Evolutionary conservation across 1,140 invertebrate species (phyloP), one percentile per base, ranked within the genome.

Genomic region (Papilio glaucus): DNA sequence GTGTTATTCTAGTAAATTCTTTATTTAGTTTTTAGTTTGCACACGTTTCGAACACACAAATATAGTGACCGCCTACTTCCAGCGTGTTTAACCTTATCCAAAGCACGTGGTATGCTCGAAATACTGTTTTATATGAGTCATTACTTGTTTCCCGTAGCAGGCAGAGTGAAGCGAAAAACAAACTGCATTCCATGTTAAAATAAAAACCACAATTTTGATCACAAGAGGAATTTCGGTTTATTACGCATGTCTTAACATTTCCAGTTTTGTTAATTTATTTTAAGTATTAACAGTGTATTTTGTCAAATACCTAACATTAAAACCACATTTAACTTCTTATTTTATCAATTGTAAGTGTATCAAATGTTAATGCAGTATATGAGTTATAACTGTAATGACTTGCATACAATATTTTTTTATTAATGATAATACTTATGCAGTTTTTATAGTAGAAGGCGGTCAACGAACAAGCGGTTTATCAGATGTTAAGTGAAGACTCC

Each of bases 61-160:
- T 45, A 68, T 69, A 69, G 67, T 18, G 42, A 33, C 67, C 67
- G 45, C 67, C 67, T 69, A 69, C 67, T 49, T 49, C 67, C 29
- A 39, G 21, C 29, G 45, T 53, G 26, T 53, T 69, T 69, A 69
- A 53, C 67, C 67, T 69, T 69, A 69, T 69, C 42, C 42, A 53
- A 15, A 38, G 67, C 42, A 69, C 45, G 67, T 49, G 67, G 42
- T 13, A 33, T 69, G 12, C 42, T 33, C 62, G 21, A 68, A 68
- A 68, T 68, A 68, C 38, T 26, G 63, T 68, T 42, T 26, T 26
- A 41, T 68, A 29, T 68, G 65, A 68, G 38, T 68, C 65, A 68
- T 29, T 26, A 26, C 65, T 26, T 68, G 65, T 68, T 57, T 21
- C 13, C 39, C 65, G n/a, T 45, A 68, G 39, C 21, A 33, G 65